Evolutionary conservation across 2,797 vertebrate genomes (phyloP), one percentile per base, ranked within the genome.

Genomic region (Sebastes dallii): DNA sequence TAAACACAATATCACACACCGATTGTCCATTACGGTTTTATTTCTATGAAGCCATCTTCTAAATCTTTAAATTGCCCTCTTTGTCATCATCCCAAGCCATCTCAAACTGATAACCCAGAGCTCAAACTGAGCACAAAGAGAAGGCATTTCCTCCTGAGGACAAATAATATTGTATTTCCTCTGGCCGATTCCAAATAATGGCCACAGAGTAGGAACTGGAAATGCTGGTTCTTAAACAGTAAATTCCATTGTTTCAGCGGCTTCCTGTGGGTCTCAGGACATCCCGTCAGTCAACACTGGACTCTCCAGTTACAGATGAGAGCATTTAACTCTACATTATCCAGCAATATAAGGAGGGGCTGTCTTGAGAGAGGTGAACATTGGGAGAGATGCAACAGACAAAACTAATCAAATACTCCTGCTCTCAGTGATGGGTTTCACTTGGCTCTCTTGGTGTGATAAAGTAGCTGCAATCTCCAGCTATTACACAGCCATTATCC

Each of bases 191-290:
- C 80, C 64, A 90, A 93, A 93, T 92, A 92, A 93, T 91, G 78
- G 83, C 77, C 67, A 67, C 82, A 54, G 70, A 91, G 84, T 74
- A 92, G 86, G 93, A 94, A 92, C 90, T 93, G 94, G 94, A 94
- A 94, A 94, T 88, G 92, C 80, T 88, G 89, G 77, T 90, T 93
- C 87, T 86, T 87, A 91, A 93, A 95, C 89, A 94, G 88, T 92
- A 84, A 90, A 91, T 90, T 79, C 91, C 89, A 94, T 95, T 95
- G 94, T 95, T 94, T 83, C 78, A 82, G 83, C 7, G 24, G 87
- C 89, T 93, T 95, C 93, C 94, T 93, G 92, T 89, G 88, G 86
- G 72, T 94, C 89, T 91, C 90, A 88, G 89, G 89, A 93, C 87
- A 88, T 95, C 92, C 93, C 86, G 88, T 85, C 87, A 89, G 88